Base-by-base conservation (phyloP, 2,797 vertebrate genomes). In the Sebastiscus albofasciatus region DNA sequence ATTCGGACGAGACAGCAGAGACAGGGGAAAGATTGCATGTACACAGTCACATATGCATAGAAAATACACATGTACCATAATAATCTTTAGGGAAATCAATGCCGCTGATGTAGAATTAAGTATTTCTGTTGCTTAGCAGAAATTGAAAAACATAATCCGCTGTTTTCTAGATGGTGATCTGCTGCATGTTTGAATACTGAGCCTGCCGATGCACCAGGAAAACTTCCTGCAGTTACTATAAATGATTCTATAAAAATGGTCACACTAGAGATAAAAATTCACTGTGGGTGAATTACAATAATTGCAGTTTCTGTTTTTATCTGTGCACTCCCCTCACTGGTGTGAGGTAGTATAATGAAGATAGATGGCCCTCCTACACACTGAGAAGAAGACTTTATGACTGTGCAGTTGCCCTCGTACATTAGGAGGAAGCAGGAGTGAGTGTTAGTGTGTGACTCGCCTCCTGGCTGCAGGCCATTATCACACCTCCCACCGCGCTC, bases 1-100 rank as follows among this genome's bases (percentile, higher is more conserved):
- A 80, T 67, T 72, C 80, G 75, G 72, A 89, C 71, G 84, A 89
- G 81, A 79, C 80, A 81, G 86, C 85, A 83, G 72, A 75, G 73
- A 70, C 58, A 61, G 52, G 56, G 36, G 42, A 64, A 75, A 67
- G 56, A 80, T 60, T 65, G 69, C 65, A 68, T 74, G 31, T 52
- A 65, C 46, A 62, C 54, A 76, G 8, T 26, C 39, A 54, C 12
- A 55, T 24, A 64, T 46, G 18, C 31, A 64, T 20, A 62, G 24
- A 56, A 56, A 61, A 68, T 7, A 72, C 64, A 62, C 22, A 67
- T n/a, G 8, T 27, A 62, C 3, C 18, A 9, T 54, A 42, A 12
- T 55, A 26, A 64, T 33, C 34, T 70, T 42, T 8, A 10, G 31
- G 29, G 59, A 82, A 83, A 86, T 76, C 7, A 20, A 6, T 56